Percentiles rank a stretch among this genome's conserved stretches.
Conservation (phyloP, 2,888 invertebrate genomes). For the Sepioteuthis lessoniana region DNA sequence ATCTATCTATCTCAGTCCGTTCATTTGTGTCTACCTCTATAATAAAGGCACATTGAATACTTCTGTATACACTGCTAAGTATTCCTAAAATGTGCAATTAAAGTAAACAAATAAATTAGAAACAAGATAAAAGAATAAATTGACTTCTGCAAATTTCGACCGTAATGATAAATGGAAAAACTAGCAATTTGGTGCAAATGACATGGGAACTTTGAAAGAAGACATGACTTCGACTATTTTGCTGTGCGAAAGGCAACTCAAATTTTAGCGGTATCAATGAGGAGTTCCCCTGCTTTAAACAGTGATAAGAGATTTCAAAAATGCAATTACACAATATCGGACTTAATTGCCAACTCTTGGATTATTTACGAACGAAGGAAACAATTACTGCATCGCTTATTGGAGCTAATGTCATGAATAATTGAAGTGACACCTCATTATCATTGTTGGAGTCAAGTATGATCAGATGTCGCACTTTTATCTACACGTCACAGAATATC, state of each 20-base stretch:
- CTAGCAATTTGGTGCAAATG: neutral
- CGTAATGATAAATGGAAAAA: no score
- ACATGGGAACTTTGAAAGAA: neutral
- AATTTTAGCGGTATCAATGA: neutral
- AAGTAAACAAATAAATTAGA: no score
- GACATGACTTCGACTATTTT: neutral
- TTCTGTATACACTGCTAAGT: no score
- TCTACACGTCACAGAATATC: neutral
- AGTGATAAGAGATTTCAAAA: neutral
- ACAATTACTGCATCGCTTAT: neutral
- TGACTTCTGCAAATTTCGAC: no score
- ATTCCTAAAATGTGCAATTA: no score
- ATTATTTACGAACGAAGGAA: neutral
- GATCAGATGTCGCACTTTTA: neutral
- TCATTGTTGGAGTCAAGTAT: neutral
- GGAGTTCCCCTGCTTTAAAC: neutral
- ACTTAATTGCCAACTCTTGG: neutral
- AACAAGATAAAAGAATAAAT: no score
- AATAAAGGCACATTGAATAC: no score
- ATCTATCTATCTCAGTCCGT: no score
- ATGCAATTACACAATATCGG: neutral
- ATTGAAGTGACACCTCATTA: neutral
- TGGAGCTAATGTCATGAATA: neutral
- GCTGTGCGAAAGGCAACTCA: neutral
- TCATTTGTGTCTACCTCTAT: neutral